These are phyloP conservation scores for Andrena minutula DNA, from an alignment of 2,888 invertebrate genomes.

Conservation along the genomic window DNA sequence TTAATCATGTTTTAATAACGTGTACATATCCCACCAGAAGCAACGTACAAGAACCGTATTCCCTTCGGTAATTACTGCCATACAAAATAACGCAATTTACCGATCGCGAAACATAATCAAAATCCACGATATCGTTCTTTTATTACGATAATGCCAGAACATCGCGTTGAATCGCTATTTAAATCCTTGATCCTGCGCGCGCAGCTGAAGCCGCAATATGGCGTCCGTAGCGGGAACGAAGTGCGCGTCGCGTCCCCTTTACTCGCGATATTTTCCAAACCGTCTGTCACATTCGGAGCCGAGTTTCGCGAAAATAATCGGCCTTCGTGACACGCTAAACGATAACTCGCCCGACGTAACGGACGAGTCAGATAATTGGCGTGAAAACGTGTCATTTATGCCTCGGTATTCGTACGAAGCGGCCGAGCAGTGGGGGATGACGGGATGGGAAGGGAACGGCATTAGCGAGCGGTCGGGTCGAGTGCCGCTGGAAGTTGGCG, in stretches of 20 bases:
- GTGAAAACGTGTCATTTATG: conserved; percentile 13
- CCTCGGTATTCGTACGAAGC: conserved; percentile 9
- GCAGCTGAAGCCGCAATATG: conserved; percentile 29
- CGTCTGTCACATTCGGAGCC: not conserved
- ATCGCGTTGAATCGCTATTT: not conserved
- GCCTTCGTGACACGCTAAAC: not conserved
- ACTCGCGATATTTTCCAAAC: not conserved
- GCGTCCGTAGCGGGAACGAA: conserved; percentile 45
- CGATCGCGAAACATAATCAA: not conserved
- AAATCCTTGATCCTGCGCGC: conserved; percentile 47
- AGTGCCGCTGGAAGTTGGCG: conserved; percentile 73
- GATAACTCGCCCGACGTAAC: not conserved
- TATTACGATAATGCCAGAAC: not conserved
- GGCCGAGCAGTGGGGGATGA: conserved; percentile 49
- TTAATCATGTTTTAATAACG: not conserved
- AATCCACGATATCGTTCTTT: not conserved
- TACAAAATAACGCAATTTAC: not conserved
- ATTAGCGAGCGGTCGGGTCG: conserved; percentile 64
- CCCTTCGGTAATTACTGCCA: not conserved
- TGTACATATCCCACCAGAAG: not conserved
- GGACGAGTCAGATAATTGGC: not conserved
- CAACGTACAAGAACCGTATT: conserved; percentile 8
- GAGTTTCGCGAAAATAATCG: not conserved
- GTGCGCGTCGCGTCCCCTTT: conserved; percentile 5
- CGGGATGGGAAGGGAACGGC: conserved; percentile 74